Percentiles rank a stretch among this genome's conserved stretches.
Evolutionary conservation across 2,113 vertebrate species (phyloP).

Genomic region (Cyanoramphus novaezelandiae): DNA sequence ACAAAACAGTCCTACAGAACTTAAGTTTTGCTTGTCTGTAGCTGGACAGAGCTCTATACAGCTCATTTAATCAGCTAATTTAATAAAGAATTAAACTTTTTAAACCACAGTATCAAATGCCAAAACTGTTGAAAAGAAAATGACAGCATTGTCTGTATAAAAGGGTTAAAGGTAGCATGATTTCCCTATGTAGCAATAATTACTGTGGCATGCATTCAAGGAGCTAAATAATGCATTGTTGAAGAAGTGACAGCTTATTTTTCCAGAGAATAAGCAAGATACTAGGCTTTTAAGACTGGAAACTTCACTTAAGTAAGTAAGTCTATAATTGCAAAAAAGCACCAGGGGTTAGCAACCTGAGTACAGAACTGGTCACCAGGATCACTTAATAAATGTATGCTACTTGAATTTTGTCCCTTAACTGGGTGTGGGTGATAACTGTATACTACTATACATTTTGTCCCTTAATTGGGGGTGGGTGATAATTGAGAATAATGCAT

Average conservation of each 20-base stretch:
- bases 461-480: background rate
- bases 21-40: background rate
- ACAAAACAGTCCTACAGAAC: background rate
- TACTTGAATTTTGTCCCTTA: background rate
- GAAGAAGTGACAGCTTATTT: background rate
- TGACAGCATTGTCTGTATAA: background rate
- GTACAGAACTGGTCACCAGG: background rate
- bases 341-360: background rate
- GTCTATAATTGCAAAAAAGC: background rate
- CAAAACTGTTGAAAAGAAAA: background rate
- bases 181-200: background rate
- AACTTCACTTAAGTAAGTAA: background rate
- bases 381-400: background rate
- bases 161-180: background rate
- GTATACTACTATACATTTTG: background rate
- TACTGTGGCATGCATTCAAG: background rate
- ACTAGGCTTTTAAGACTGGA: background rate
- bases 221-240: background rate
- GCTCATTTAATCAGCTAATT: background rate
- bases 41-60: background rate
- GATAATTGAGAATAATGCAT: background rate
- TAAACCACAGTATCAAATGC: background rate
- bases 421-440: background rate
- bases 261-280: conserved; percentile 3
- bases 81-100: background rate